Conservation (phyloP, 2,113 vertebrate genomes). For the Poeciliopsis occidentalis region DNA sequence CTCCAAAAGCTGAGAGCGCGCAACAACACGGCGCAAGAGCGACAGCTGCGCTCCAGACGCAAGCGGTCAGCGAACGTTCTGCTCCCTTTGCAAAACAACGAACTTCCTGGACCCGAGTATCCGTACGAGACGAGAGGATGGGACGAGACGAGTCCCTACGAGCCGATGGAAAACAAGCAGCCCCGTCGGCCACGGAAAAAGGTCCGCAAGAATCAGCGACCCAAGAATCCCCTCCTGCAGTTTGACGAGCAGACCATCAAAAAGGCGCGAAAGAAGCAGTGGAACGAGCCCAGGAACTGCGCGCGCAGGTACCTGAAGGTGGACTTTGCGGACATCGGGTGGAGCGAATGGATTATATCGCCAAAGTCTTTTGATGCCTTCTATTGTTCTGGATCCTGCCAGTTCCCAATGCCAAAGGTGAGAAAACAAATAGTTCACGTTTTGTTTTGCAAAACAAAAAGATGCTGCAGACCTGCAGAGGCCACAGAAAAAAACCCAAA, state of each 20-base stretch:
- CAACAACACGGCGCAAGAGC: conserved; percentile 34
- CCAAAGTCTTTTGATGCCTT: conserved; percentile 96
- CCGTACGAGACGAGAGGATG: conserved; percentile 81
- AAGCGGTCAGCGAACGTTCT: conserved; percentile 82
- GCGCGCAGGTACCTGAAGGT: conserved; percentile 93
- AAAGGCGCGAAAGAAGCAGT: conserved; percentile 92
- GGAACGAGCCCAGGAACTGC: conserved; percentile 90
- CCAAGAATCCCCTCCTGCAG: conserved; percentile 88
- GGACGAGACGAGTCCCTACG: conserved; percentile 85
- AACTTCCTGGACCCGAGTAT: conserved; percentile 90
- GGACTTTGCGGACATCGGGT: conserved; percentile 97
- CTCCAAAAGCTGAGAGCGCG: conserved; percentile 63
- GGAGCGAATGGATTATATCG: conserved; percentile 99
- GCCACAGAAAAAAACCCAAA: too few relatives aligned
- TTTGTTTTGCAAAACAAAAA: background rate
- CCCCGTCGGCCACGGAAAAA: conserved; percentile 86
- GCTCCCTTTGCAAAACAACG: conserved; percentile 92
- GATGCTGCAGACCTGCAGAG: background rate
- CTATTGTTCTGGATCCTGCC: conserved; percentile 96
- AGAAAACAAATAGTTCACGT: background rate
- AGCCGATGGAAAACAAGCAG: conserved; percentile 81
- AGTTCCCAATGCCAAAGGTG: conserved; percentile 99
- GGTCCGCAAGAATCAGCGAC: conserved; percentile 83
- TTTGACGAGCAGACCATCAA: conserved; percentile 95
- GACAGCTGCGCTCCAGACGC: conserved; percentile 51